Evolutionary conservation across 2,888 invertebrate species (phyloP).

Genomic region (Protonemura montana): DNA sequence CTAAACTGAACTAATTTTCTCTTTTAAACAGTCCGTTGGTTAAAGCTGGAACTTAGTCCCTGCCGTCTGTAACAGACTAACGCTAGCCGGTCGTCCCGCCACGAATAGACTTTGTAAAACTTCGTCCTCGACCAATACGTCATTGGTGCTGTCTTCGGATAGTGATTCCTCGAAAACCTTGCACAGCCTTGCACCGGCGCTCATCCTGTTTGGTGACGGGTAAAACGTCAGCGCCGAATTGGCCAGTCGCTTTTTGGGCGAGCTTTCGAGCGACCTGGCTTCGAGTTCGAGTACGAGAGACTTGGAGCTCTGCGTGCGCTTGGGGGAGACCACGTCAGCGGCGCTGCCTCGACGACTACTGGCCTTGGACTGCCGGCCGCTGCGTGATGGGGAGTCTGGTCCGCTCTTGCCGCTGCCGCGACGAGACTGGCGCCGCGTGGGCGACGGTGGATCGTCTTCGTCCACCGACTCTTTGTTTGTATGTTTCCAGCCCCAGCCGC

Average conservation of each 20-base stretch:
- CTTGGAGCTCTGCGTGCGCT: constrained; percentile 24
- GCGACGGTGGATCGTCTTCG: constrained; percentile 42
- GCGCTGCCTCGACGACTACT: constrained; percentile 31
- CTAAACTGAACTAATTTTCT: constrained; percentile 17
- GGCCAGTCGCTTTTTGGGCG: constrained; percentile 42
- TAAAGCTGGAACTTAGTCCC: constrained; percentile 40
- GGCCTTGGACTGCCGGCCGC: constrained; percentile 23
- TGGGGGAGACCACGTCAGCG: constrained; percentile 26
- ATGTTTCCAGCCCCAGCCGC: constrained; percentile 46
- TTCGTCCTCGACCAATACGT: constrained; percentile 48
- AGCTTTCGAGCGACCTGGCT: not conserved
- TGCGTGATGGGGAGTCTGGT: constrained; percentile 22
- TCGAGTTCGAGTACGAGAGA: constrained; percentile 9
- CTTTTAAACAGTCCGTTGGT: constrained; percentile 16
- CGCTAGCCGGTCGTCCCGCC: constrained; percentile 48
- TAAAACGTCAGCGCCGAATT: constrained; percentile 28
- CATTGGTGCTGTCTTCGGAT: constrained; percentile 32
- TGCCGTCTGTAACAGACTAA: constrained; percentile 46
- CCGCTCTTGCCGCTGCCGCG: constrained; percentile 31
- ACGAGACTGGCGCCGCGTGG: constrained; percentile 10
- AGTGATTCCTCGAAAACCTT: constrained; percentile 58
- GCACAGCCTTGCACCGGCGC: constrained; percentile 57
- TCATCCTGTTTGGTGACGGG: constrained; percentile 53
- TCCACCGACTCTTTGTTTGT: constrained; percentile 41
- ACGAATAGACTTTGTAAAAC: constrained; percentile 46